Evolutionary conservation across 2,888 invertebrate genomes (phyloP), one percentile per base, ranked within the genome.

Genomic region (Seira musarum): DNA sequence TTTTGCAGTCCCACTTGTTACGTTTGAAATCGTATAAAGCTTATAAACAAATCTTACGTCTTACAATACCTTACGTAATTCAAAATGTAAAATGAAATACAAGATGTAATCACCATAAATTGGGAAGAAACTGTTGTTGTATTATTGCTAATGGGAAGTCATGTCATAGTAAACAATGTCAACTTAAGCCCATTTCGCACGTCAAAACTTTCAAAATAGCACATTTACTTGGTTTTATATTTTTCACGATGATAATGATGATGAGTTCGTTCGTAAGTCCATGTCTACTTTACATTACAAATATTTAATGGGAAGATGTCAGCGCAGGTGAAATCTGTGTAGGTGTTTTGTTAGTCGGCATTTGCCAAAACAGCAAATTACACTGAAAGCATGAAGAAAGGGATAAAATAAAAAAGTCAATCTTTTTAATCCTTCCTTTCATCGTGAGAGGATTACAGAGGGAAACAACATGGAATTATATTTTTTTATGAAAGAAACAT

Each of bases 231-330:
- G n/a, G n/a, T n/a, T n/a, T n/a, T n/a, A n/a, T n/a, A n/a, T n/a
- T n/a, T n/a, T n/a, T n/a, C n/a, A n/a, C n/a, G n/a, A n/a, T n/a
- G n/a, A n/a, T n/a, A n/a, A n/a, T n/a, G n/a, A n/a, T n/a, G n/a
- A n/a, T n/a, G n/a, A n/a, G 40, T 63, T 63, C 57, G 35, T 63
- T 49, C 60, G 53, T 66, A 66, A 67, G 60, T 71, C 78, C 49
- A 60, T 63, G 72, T 72, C 72, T 72, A 63, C 72, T 79, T 79
- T 72, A 68, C 78, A 79, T 79, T 61, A 79, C 78, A 72, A 79
- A 79, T 79, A 79, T 79, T 79, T 79, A 77, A 77, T 77, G 66
- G 66, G 71, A 57, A 65, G 24, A 70, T 77, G 77, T 71, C 77
- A 77, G 77, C 77, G 71, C n/a, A n/a, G 66, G 66, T n/a, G n/a